Conservation (phyloP, 2,888 invertebrate species). For the Lampropteryx suffumata region DNA sequence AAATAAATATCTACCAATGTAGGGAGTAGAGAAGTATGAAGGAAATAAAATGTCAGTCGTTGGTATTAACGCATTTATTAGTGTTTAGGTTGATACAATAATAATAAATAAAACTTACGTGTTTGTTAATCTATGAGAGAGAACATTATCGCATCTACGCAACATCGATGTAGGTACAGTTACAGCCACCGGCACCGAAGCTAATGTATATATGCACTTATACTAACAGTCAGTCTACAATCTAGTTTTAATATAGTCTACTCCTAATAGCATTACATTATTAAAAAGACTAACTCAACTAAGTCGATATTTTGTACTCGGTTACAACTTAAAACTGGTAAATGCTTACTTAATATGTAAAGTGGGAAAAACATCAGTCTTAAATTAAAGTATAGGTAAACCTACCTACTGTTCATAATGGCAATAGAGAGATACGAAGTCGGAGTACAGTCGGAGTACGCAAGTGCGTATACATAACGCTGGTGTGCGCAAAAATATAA, state of each 20-base stretch:
- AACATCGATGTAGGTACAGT: too few species aligned
- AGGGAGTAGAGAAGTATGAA: too few species aligned
- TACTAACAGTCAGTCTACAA: too few species aligned
- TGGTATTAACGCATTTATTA: constrained; percentile 58
- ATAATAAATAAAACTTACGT: constrained; percentile 20
- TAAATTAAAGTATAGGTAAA: constrained; percentile 32
- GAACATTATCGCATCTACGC: constrained; percentile 29
- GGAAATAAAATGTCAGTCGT: background rate
- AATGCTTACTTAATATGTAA: constrained; percentile 32
- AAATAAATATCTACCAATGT: too few species aligned
- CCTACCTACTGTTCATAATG: background rate
- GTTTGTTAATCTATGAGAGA: constrained; percentile 38
- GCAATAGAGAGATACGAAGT: background rate
- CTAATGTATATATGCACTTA: too few species aligned
- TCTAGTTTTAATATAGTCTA: too few species aligned
- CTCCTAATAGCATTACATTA: too few species aligned
- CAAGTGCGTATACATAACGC: too few species aligned
- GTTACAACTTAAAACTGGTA: constrained; percentile 48
- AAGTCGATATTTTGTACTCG: constrained; percentile 61
- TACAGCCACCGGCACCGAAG: background rate
- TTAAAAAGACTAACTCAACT: too few species aligned
- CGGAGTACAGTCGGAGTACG: background rate
- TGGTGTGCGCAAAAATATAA: too few species aligned
- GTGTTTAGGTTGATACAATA: constrained; percentile 38
- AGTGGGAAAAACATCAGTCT: constrained; percentile 63